Evolutionary conservation across 1,140 invertebrate species (phyloP).

Genomic region (Panulirus ornatus): DNA sequence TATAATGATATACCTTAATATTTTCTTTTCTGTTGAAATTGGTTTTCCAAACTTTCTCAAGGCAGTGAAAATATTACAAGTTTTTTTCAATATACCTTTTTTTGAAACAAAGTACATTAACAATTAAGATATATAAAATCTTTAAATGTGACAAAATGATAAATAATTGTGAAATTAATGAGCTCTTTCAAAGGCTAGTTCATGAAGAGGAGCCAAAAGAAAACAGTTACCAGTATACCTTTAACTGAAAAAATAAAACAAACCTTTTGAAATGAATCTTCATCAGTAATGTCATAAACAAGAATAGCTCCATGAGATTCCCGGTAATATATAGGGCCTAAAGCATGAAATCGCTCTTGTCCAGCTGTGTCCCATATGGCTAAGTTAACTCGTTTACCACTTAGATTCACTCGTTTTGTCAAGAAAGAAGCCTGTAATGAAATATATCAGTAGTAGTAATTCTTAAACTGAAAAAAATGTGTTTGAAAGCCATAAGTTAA

Average conservation of each 20-base stretch:
- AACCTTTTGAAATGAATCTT: slow-evolving; percentile 98
- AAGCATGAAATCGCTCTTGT: slow-evolving; percentile 95
- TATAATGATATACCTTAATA: too few relatives aligned
- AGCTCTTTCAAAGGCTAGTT: background rate
- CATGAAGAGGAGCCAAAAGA: background rate
- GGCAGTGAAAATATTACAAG: too few relatives aligned
- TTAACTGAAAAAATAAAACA: slow-evolving; percentile 26
- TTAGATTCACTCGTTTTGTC: slow-evolving; percentile 96
- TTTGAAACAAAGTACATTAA: too few relatives aligned
- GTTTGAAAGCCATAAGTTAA: too few relatives aligned
- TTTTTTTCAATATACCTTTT: too few relatives aligned
- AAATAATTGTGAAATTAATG: background rate
- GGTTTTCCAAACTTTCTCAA: too few relatives aligned
- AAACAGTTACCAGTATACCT: background rate
- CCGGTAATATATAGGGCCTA: slow-evolving; percentile 98
- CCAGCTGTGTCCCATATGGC: slow-evolving; percentile 99
- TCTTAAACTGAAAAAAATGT: too few relatives aligned
- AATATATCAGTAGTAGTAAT: too few relatives aligned
- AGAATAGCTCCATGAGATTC: slow-evolving; percentile 98
- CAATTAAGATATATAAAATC: too few relatives aligned
- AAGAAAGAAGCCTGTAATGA: slow-evolving; percentile 94
- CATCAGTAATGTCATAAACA: slow-evolving; percentile 99
- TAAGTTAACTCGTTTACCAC: slow-evolving; percentile 92
- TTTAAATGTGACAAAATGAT: background rate
- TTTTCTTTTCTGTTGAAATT: too few relatives aligned